Conservation (phyloP, 2,797 vertebrate genomes). For the Ambastaia sidthimunki region DNA sequence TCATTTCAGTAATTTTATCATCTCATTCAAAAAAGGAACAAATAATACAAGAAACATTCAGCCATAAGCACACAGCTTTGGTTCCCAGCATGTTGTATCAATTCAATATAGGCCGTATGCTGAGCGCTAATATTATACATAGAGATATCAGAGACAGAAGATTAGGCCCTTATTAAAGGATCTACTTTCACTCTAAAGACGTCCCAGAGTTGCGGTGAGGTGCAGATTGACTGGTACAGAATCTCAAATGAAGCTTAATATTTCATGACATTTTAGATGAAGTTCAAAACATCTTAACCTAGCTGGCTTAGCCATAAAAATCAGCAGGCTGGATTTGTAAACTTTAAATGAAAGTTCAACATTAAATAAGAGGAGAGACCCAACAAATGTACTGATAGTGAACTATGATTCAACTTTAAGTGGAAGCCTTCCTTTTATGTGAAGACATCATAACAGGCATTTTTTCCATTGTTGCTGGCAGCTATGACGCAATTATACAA, state of each 20-base stretch:
- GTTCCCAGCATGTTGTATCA: not conserved
- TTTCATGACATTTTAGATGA: constrained; percentile 46
- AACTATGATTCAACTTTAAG: not conserved
- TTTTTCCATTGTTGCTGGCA: not conserved
- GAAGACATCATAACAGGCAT: not conserved
- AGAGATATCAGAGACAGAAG: constrained; percentile 21
- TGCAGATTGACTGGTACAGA: constrained; percentile 21
- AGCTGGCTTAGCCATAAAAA: not conserved
- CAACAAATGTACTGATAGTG: not conserved
- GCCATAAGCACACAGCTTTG: not conserved
- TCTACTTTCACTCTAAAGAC: constrained; percentile 40
- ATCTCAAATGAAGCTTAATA: constrained; percentile 41
- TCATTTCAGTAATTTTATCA: too few relatives aligned
- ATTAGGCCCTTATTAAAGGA: constrained; percentile 36
- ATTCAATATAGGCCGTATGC: constrained; percentile 8
- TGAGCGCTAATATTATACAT: constrained; percentile 26
- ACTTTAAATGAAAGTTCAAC: constrained; percentile 4
- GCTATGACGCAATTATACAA: not conserved
- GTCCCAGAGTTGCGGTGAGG: constrained; percentile 39
- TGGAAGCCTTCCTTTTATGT: not conserved
- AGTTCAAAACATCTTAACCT: constrained; percentile 42
- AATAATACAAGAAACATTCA: constrained; percentile 1
- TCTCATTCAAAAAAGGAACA: not conserved
- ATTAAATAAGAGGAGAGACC: not conserved
- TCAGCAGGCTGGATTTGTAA: not conserved